Evolutionary conservation across 1,140 invertebrate species (phyloP).

Genomic region (Bombus waltoni): DNA sequence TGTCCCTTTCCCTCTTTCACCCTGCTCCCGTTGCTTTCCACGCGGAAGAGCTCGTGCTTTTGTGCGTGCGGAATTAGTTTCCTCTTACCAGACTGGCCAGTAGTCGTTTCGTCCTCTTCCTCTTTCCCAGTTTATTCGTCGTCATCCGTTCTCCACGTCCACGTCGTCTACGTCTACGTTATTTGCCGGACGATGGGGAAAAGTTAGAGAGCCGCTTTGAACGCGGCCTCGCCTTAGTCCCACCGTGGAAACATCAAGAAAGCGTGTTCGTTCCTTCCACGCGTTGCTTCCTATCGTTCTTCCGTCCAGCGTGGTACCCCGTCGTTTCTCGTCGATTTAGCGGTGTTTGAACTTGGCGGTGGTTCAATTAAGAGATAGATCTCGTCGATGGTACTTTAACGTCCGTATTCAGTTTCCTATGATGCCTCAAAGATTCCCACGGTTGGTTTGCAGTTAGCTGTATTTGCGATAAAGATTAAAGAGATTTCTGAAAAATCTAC

Average conservation of each 20-base stretch:
- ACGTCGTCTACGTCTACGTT: conserved; percentile 21
- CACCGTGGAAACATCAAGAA: not conserved
- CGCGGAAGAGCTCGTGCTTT: conserved; percentile 49
- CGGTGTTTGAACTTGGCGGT: not conserved
- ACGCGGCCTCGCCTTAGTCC: not conserved
- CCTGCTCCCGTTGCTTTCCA: conserved; percentile 30
- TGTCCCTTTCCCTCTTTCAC: not conserved
- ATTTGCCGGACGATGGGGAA: conserved; percentile 23
- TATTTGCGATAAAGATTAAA: no score
- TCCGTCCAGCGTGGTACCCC: not conserved
- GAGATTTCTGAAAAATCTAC: no score
- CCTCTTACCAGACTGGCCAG: conserved; percentile 28
- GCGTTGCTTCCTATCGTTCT: not conserved
- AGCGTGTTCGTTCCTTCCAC: not conserved
- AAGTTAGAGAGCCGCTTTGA: conserved; percentile 18
- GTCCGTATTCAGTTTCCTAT: not conserved
- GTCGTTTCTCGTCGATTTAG: not conserved
- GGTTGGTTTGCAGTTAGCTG: no score
- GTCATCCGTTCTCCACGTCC: not conserved
- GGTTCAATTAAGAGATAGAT: not conserved
- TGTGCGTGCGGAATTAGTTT: conserved; percentile 67
- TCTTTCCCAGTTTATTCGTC: conserved; percentile 31
- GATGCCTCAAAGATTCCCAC: not conserved
- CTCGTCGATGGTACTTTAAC: not conserved
- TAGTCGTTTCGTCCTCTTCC: conserved; percentile 43